Percentiles rank a stretch among this genome's conserved stretches.
Evolutionary conservation across 2,113 vertebrate genomes (phyloP).

Genomic region (Semicossyphus pulcher): DNA sequence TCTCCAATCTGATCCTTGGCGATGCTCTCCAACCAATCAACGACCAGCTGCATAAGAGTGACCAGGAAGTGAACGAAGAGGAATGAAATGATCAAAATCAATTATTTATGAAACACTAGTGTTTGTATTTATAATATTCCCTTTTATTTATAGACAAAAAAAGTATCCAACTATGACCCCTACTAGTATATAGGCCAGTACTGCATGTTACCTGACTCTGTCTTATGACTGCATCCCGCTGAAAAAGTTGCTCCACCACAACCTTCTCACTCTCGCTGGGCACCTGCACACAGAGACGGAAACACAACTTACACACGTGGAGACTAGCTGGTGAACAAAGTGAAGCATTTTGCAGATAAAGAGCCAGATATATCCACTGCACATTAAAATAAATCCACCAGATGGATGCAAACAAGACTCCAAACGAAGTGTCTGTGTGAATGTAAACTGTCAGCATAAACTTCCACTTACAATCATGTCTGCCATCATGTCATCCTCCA

Average conservation of each 20-base stretch:
- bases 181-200: no score
- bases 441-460: not conserved
- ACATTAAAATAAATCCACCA: no score
- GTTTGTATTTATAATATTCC: no score
- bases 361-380: not conserved
- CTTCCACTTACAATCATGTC: slow-evolving; percentile 88
- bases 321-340: no score
- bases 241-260: slow-evolving; percentile 91
- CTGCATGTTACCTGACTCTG: slow-evolving; percentile 91
- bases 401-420: not conserved
- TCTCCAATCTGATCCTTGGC: slow-evolving; percentile 96
- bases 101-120: no score
- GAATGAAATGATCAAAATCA: not conserved
- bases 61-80: slow-evolving; percentile 87
- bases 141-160: no score
- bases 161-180: no score
- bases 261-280: slow-evolving; percentile 92
- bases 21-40: slow-evolving; percentile 98
- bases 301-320: not conserved
- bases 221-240: slow-evolving; percentile 90
- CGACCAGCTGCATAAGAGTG: slow-evolving; percentile 87
- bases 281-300: slow-evolving; percentile 76
- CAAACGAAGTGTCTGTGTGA: not conserved
- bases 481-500: slow-evolving; percentile 92
- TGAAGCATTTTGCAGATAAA: not conserved